A percentile compares a stretch with the other conserved stretches of the same genome.
phyloP scores from a whole-genome alignment of 2,888 invertebrate genomes.

The Bembecia ichneumoniformis region DNA sequence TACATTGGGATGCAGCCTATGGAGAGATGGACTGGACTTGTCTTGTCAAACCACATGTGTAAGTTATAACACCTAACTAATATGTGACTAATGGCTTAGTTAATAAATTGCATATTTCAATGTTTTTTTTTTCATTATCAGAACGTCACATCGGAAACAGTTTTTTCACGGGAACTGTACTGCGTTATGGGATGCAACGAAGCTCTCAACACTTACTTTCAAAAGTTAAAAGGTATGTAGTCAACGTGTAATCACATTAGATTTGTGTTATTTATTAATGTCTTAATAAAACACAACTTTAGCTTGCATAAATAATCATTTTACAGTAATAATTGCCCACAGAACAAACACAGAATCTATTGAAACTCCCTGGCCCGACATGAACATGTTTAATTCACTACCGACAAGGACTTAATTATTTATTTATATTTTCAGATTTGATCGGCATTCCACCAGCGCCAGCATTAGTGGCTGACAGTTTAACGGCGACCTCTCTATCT shows the following conservation, averaged over 20 bases:
- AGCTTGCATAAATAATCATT: too few relatives aligned
- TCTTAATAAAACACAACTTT: too few relatives aligned
- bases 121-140: slow-evolving; percentile 24
- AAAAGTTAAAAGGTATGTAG: slow-evolving; percentile 75
- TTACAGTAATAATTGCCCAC: too few relatives aligned
- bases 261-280: too few relatives aligned
- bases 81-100: background rate
- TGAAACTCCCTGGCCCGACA: too few relatives aligned
- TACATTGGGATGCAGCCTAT: slow-evolving; percentile 82
- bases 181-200: slow-evolving; percentile 88
- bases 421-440: slow-evolving; percentile 50
- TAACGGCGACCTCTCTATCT: slow-evolving; percentile 84
- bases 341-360: too few relatives aligned
- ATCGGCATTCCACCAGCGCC: slow-evolving; percentile 82
- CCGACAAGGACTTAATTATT: background rate
- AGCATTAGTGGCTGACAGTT: slow-evolving; percentile 82
- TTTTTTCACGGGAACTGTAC: slow-evolving; percentile 79
- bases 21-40: slow-evolving; percentile 81
- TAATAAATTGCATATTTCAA: background rate
- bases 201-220: slow-evolving; percentile 82
- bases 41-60: slow-evolving; percentile 88
- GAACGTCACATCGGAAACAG: slow-evolving; percentile 79
- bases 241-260: too few relatives aligned
- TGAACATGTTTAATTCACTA: too few relatives aligned
- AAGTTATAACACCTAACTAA: slow-evolving; percentile 60